phyloP scores from a whole-genome alignment of 2,113 vertebrate species.

The Megatriorchis doriae region DNA sequence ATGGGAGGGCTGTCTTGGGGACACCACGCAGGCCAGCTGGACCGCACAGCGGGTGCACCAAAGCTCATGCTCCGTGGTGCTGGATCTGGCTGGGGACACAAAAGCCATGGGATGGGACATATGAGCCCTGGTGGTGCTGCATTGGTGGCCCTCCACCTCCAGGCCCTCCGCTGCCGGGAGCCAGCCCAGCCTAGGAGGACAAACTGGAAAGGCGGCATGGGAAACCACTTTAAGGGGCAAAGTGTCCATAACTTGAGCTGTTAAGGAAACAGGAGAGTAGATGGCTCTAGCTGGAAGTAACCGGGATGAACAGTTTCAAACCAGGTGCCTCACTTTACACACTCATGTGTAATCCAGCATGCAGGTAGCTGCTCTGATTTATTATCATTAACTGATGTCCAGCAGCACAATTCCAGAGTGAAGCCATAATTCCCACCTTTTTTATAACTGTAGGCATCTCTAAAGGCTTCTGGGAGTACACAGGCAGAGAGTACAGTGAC shows the following conservation, averaged over 20 bases:
- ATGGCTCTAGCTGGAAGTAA: not conserved
- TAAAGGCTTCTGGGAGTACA: not conserved
- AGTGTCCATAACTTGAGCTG: not conserved
- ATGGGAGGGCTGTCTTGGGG: not conserved
- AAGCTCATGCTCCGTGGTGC: rapidly evolving
- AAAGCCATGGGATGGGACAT: rapidly evolving
- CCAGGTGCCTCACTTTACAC: not conserved
- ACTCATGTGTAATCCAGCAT: not conserved
- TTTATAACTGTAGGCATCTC: not conserved
- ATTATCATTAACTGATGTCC: not conserved
- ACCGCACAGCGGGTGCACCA: rapidly evolving
- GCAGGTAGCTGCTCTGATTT: not conserved
- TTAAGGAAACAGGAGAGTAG: not conserved
- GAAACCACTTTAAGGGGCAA: not conserved
- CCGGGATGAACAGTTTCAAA: not conserved
- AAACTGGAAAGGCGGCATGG: not conserved
- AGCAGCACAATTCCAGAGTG: not conserved
- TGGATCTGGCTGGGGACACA: rapidly evolving
- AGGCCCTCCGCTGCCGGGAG: not conserved
- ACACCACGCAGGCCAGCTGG: rapidly evolving
- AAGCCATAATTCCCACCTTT: not conserved
- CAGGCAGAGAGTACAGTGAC: not conserved
- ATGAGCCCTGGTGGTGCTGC: not conserved
- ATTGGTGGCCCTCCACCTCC: not conserved
- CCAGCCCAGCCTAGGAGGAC: not conserved